Evolutionary conservation across 1,140 invertebrate genomes (phyloP), one percentile per base, ranked within the genome.

Genomic region (Tigriopus japonicus): DNA sequence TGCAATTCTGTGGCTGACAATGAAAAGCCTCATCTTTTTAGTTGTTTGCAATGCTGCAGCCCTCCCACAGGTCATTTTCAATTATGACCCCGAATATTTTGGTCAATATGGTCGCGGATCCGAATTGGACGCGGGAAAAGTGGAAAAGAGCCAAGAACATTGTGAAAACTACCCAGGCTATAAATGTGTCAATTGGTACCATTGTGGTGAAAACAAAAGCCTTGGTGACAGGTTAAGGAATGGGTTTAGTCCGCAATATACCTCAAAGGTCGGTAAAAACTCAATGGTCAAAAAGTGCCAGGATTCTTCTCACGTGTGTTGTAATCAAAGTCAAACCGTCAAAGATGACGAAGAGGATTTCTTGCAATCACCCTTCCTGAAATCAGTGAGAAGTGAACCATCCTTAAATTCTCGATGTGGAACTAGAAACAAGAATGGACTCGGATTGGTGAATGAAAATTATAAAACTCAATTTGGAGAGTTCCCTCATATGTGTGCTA

Each of bases 161-260:
- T 61, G 42, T 15, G 45, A 19, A 13, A 15, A 41, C 23, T 15
- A 42, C 14, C 15, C 45, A 12, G 55, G 35, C 10, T 56, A 56
- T 45, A 63, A 64, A 28, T 73, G 72, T 62, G 70, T 73, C 9
- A 71, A 72, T 10, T 86, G 85, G 67, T 86, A 82, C 67, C 76
- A 80, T 13, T 86, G 84, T 62, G 28, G 9, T 35, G 74, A 77
- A 17, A 75, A 82, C 21, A 76, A 80, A 49, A 80, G 76, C 0
- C 77, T 86, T 66, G 86, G 85, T 1, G 68, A 75, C 15, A 81
- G 82, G 35, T 71, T 87, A 24, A 85, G 88, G 62, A 84, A 89
- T 68, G 84, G 81, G 74, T 77, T 64, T 12, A 35, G 55, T 12
- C 51, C 49, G 17, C 14, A 3, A 23, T 77, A 35, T 9, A 35